Conservation (phyloP, 30 jellyfish, hydroid and myxozoan genomes). For the Aurelia sp. region DNA sequence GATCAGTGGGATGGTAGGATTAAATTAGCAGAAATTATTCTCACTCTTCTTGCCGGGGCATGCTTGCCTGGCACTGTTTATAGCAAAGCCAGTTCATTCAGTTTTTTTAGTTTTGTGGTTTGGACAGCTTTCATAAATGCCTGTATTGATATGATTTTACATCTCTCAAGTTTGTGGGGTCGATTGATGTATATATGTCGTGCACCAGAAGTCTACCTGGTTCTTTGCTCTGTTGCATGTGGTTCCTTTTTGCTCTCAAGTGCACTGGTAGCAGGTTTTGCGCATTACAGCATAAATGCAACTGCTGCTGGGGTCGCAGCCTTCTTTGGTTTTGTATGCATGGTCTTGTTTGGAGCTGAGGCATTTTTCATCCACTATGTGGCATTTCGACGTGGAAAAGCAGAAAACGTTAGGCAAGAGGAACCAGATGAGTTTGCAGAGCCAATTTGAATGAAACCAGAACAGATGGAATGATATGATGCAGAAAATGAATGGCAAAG, state of each 20-base stretch:
- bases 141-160: constrained; percentile 58
- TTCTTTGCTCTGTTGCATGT: constrained; percentile 64
- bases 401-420: constrained; percentile 57
- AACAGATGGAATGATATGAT: no score
- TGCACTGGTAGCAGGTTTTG: constrained; percentile 63
- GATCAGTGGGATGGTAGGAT: constrained; percentile 72
- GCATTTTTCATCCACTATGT: constrained; percentile 46
- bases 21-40: constrained; percentile 53
- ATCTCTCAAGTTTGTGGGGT: constrained; percentile 61
- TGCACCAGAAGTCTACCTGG: constrained; percentile 71
- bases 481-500: no score
- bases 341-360: constrained; percentile 65
- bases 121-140: constrained; percentile 73
- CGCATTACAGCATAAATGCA: constrained; percentile 19
- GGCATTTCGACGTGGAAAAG: constrained; percentile 60
- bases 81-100: constrained; percentile 33
- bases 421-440: constrained; percentile 75
- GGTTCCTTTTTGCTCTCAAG: constrained; percentile 65
- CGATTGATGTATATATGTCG: constrained; percentile 46
- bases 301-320: constrained; percentile 68
- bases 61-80: constrained; percentile 51
- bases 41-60: constrained; percentile 69
- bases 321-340: constrained; percentile 67
- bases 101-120: constrained; percentile 63
- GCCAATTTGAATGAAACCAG: constrained; percentile 35